Evolutionary conservation across 2,888 invertebrate species (phyloP), one percentile per base, ranked within the genome.

Genomic region (Oscheius onirici): DNA sequence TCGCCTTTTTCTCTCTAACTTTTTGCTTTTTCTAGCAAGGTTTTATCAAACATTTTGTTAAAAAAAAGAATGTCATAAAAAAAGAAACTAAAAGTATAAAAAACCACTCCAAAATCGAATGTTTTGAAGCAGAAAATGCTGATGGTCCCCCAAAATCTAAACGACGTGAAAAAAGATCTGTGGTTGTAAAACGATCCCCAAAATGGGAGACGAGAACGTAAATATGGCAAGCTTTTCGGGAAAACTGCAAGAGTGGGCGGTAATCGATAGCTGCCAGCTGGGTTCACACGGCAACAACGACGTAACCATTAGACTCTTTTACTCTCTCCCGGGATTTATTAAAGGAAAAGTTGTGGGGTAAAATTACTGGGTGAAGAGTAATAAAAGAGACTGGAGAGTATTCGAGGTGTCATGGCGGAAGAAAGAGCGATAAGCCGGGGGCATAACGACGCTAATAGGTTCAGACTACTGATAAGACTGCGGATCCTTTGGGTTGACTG

Each of bases 271-370:
- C 28, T 8, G 34, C 28, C 34, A n/a, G 55, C 55, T 55, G 26
- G 55, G n/a, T 55, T 55, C 55, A 24, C 55, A 55, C 28, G 55
- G 55, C 55, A 55, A 55, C 55, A 55, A 55, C 55, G 28, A 55
- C 55, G 22, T 20, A 34, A 34, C 34, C 34, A 34, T 34, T 34
- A 34, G 34, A 34, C 34, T 34, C 34, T 34, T 34, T 34, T 34
- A 34, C 34, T 22, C 51, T 17, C 17, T 20, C n/a, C n/a, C n/a
- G 10, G 20, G 20, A 51, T 51, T 51, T 20, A 17, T 17, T 8
- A 20, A 13, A 3, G 13, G 46, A 46, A 13, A 13, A 13, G n/a
- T n/a, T 1, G 44, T 2, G 66, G 3, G 66, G n/a, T n/a, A n/a
- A n/a, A 66, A 17, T 26, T 24, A 28, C 10, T n/a, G 46, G 44